Evolutionary conservation across 1,140 invertebrate species (phyloP).

Genomic region (Protaetia brevitarsis): DNA sequence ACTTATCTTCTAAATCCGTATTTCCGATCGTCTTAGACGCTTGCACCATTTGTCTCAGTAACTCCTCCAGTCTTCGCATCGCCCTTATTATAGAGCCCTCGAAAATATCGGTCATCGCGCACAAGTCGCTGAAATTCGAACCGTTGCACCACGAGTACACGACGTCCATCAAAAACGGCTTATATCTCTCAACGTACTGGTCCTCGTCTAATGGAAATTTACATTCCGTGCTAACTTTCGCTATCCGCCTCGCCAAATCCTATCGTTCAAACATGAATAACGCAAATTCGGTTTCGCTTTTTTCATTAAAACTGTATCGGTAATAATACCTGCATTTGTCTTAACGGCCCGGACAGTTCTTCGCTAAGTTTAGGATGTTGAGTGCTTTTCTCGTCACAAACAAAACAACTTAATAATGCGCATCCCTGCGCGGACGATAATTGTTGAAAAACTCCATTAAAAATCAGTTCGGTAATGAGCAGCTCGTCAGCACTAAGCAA

Average conservation of each 20-base stretch:
- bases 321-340: conserved; percentile 72
- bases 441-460: conserved; percentile 92
- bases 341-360: conserved; percentile 80
- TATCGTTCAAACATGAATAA: conserved; percentile 48
- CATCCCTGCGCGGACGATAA: conserved; percentile 79
- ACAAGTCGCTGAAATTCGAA: conserved; percentile 85
- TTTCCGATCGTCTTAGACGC: conserved; percentile 97
- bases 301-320: not conserved
- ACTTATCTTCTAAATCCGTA: conserved; percentile 93
- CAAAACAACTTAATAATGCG: conserved; percentile 92
- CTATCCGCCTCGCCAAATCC: conserved; percentile 86
- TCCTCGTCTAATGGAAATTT: conserved; percentile 90
- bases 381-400: conserved; percentile 92
- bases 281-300: not conserved
- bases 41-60: conserved; percentile 91
- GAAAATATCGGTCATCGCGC: conserved; percentile 97
- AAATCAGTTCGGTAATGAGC: conserved; percentile 97
- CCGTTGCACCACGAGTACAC: conserved; percentile 96
- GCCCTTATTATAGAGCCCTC: conserved; percentile 98
- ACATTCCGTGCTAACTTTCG: conserved; percentile 86
- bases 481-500: conserved; percentile 85
- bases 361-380: conserved; percentile 82
- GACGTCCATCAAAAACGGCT: conserved; percentile 96
- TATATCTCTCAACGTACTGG: conserved; percentile 88
- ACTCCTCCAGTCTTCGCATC: conserved; percentile 94